These are phyloP conservation scores for Triplophysa siluroides DNA, from an alignment of 2,113 vertebrate species.

Conservation along the genomic window DNA sequence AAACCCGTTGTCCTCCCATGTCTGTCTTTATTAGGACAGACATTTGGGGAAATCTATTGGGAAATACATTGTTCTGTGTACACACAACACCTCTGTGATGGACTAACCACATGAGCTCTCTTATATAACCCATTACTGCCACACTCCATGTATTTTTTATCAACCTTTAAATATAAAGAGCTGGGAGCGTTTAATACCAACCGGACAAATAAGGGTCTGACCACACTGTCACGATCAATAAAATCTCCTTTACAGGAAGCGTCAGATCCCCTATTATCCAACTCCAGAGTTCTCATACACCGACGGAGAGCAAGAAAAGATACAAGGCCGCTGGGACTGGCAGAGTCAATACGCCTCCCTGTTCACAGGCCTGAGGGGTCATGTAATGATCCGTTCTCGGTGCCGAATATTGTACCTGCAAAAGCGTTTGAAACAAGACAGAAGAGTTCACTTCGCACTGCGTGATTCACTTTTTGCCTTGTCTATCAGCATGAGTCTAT, in stretches of 20 bases:
- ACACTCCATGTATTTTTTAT: conserved; percentile 48
- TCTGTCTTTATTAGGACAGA: conserved; percentile 22
- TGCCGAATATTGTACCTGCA: conserved; percentile 44
- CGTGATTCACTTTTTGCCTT: neutral
- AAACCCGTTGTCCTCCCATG: neutral
- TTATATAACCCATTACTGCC: conserved; percentile 30
- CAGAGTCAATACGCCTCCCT: conserved; percentile 49
- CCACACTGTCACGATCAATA: conserved; percentile 51
- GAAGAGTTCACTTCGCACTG: neutral
- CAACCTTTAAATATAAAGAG: conserved; percentile 50
- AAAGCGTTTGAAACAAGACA: neutral
- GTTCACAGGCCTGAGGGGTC: conserved; percentile 40
- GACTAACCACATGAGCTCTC: conserved; percentile 26
- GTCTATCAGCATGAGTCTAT: neutral
- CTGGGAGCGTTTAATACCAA: conserved; percentile 34
- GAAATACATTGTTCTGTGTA: conserved; percentile 15
- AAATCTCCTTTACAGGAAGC: conserved; percentile 48
- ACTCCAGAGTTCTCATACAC: conserved; percentile 49
- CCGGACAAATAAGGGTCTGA: conserved; percentile 46
- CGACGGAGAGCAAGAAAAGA: conserved; percentile 47
- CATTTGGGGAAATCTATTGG: neutral
- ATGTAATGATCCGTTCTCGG: conserved; percentile 50
- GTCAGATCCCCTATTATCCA: conserved; percentile 54
- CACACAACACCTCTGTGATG: neutral
- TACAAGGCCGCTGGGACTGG: conserved; percentile 36